Conservation (phyloP, 2,113 vertebrate species). For the Gyps fulvus region DNA sequence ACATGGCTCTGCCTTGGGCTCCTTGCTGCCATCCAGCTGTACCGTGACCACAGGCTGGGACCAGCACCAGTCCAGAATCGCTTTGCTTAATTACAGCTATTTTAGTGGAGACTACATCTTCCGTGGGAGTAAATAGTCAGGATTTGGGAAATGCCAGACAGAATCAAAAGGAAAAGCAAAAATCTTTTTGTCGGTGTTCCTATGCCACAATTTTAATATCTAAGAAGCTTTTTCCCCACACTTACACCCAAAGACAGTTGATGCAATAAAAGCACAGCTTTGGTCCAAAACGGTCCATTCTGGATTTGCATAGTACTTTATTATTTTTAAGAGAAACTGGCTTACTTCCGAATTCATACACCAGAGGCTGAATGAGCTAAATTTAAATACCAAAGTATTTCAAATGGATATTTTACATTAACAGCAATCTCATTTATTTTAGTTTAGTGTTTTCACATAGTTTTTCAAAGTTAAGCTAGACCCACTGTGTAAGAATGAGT, state of each 20-base stretch:
- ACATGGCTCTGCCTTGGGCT: fast-evolving
- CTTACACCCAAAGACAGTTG: neutral
- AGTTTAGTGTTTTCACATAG: neutral
- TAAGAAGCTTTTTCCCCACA: neutral
- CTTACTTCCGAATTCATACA: neutral
- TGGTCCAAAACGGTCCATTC: fast-evolving
- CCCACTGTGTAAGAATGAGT: slow-evolving; percentile 13
- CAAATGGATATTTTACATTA: slow-evolving; percentile 35
- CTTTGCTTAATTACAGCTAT: neutral
- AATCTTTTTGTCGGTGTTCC: neutral
- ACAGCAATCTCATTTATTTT: slow-evolving; percentile 1
- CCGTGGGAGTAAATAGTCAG: neutral
- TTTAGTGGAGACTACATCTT: neutral
- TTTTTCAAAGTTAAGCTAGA: slow-evolving; percentile 17
- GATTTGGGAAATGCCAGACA: neutral
- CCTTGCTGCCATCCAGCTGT: neutral
- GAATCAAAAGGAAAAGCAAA: neutral
- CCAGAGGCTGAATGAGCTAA: neutral
- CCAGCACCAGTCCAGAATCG: neutral
- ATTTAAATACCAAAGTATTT: slow-evolving; percentile 5
- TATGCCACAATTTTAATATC: neutral
- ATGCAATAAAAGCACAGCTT: neutral
- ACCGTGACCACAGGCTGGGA: neutral
- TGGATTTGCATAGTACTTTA: neutral
- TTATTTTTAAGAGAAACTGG: neutral